Conservation (phyloP, 2,113 vertebrate species). For the Takifugu flavidus region DNA sequence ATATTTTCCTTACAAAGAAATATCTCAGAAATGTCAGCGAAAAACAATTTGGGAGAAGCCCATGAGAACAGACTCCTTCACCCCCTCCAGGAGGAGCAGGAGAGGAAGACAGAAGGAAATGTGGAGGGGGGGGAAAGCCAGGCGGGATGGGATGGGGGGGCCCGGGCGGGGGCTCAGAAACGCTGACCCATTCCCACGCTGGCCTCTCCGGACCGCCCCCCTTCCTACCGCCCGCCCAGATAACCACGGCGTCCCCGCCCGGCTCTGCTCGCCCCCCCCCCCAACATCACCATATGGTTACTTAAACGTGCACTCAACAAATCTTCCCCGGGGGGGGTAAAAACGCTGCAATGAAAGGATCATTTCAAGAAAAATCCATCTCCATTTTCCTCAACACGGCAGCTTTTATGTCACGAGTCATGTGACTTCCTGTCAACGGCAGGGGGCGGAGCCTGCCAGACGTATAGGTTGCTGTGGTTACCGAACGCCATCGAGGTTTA, state of each 20-base stretch:
- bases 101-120: slow-evolving; percentile 20
- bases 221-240: slow-evolving; percentile 38
- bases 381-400: no score
- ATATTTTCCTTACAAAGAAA: slow-evolving; percentile 71
- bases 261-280: neutral
- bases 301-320: neutral
- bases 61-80: slow-evolving; percentile 67
- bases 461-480: no score
- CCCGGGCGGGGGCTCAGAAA: slow-evolving; percentile 57
- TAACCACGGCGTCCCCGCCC: slow-evolving; percentile 44
- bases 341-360: no score
- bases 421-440: no score
- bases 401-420: no score
- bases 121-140: slow-evolving; percentile 35
- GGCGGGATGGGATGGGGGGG: slow-evolving; percentile 21
- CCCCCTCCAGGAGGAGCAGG: slow-evolving; percentile 35
- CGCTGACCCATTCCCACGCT: slow-evolving; percentile 77
- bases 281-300: no score
- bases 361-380: no score
- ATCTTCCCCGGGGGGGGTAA: no score
- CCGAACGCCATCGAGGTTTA: no score
- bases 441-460: no score
- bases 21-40: slow-evolving; percentile 74
- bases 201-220: slow-evolving; percentile 57
- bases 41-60: slow-evolving; percentile 66